Percentiles rank a stretch among this genome's conserved stretches.
phyloP scores from a whole-genome alignment of 2,888 invertebrate species.

The Campoplex nolae region DNA sequence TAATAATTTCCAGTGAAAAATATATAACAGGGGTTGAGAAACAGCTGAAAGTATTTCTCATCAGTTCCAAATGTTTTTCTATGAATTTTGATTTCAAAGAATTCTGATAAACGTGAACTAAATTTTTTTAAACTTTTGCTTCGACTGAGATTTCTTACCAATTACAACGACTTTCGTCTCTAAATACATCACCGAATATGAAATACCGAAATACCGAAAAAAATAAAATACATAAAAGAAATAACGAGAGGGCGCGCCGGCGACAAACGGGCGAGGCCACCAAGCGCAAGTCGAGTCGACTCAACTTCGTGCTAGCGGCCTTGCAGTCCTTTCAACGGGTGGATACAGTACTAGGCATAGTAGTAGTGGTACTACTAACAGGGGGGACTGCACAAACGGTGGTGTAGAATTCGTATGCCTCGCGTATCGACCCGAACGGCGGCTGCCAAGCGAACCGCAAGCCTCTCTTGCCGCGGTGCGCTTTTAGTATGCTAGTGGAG shows the following conservation, averaged over 20 bases:
- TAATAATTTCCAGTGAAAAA: too few relatives aligned
- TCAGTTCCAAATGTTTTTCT: not conserved
- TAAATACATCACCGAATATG: too few relatives aligned
- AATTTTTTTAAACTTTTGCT: not conserved
- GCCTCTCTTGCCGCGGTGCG: constrained; percentile 66
- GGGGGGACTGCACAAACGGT: constrained; percentile 46
- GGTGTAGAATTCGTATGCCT: constrained; percentile 58
- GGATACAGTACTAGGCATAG: constrained; percentile 31
- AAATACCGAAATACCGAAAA: too few relatives aligned
- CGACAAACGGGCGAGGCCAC: constrained; percentile 60
- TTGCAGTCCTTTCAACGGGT: constrained; percentile 54
- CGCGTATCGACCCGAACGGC: constrained; percentile 76
- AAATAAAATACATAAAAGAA: not conserved
- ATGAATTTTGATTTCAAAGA: not conserved
- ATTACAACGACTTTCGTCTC: too few relatives aligned
- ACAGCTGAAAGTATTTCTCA: not conserved
- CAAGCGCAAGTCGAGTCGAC: constrained; percentile 46
- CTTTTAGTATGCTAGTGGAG: constrained; percentile 79
- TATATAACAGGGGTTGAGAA: not conserved
- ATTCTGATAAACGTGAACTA: not conserved
- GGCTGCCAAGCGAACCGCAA: constrained; percentile 74
- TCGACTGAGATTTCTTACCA: too few relatives aligned
- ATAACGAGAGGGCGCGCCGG: constrained; percentile 10
- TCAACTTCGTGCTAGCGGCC: constrained; percentile 47
- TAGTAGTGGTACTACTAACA: constrained; percentile 41